Conservation (phyloP, 2,888 invertebrate species). For the Lamellibrachia columna region DNA sequence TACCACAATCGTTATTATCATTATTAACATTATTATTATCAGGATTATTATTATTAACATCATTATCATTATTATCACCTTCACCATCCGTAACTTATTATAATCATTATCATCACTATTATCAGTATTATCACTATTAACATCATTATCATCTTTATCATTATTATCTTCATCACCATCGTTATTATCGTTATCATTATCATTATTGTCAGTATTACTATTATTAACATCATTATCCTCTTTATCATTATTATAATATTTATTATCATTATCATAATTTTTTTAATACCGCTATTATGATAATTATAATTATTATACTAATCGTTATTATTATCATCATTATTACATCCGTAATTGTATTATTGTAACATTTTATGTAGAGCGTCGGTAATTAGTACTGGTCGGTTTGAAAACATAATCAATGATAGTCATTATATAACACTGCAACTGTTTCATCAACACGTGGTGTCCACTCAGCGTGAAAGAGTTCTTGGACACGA, state of each 20-base stretch:
- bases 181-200: neutral
- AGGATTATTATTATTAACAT: neutral
- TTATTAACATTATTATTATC: neutral
- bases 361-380: neutral
- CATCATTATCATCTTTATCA: neutral
- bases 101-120: neutral
- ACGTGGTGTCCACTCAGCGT: conserved; percentile 27
- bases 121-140: neutral
- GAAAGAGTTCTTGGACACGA: conserved; percentile 32
- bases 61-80: neutral
- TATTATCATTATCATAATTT: neutral
- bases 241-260: neutral
- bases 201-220: neutral
- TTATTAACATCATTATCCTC: neutral
- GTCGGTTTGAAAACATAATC: too few species aligned
- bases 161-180: too few species aligned
- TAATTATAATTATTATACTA: neutral
- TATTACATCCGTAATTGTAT: neutral
- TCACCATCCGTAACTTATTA: neutral
- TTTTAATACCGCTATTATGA: neutral
- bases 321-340: neutral
- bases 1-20: neutral
- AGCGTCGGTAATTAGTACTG: neutral
- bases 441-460: neutral
- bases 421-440: too few species aligned